These are phyloP conservation scores for Beris morrisii DNA, from an alignment of 2,888 invertebrate genomes.

Conservation along the genomic window DNA sequence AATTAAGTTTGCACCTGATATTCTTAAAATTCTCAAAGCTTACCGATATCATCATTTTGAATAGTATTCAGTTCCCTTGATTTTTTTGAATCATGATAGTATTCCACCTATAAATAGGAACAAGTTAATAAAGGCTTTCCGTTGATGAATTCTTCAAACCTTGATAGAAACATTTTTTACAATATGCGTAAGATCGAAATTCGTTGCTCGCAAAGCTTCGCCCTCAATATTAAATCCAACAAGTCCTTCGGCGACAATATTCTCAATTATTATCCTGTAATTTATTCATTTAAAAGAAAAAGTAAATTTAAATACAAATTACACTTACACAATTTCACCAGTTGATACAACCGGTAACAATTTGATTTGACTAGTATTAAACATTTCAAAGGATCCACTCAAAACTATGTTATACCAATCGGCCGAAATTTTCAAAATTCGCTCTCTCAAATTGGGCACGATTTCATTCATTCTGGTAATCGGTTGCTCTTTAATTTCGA, in stretches of 20 bases:
- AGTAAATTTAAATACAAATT: not conserved
- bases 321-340: conserved; percentile 35
- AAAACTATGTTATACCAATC: conserved; percentile 37
- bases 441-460: conserved; percentile 33
- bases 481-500: conserved; percentile 32
- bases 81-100: conserved; percentile 21
- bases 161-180: conserved; percentile 32
- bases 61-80: conserved; percentile 8
- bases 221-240: conserved; percentile 34
- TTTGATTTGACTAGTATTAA: conserved; percentile 37
- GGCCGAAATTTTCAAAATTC: conserved; percentile 31
- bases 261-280: conserved; percentile 35
- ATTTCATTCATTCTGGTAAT: conserved; percentile 34
- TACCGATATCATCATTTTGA: conserved; percentile 18
- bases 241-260: conserved; percentile 25
- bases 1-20: no score
- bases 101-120: conserved; percentile 27
- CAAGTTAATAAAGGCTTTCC: not conserved
- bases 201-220: conserved; percentile 35
- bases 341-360: conserved; percentile 33
- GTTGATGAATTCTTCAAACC: not conserved
- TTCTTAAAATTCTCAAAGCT: not conserved
- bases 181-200: conserved; percentile 34
- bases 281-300: not conserved
- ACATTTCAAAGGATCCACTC: conserved; percentile 35